Evolutionary conservation across 2,797 vertebrate genomes (phyloP), one percentile per base, ranked within the genome.

Genomic region (Acrocephalus scirpaceus): DNA sequence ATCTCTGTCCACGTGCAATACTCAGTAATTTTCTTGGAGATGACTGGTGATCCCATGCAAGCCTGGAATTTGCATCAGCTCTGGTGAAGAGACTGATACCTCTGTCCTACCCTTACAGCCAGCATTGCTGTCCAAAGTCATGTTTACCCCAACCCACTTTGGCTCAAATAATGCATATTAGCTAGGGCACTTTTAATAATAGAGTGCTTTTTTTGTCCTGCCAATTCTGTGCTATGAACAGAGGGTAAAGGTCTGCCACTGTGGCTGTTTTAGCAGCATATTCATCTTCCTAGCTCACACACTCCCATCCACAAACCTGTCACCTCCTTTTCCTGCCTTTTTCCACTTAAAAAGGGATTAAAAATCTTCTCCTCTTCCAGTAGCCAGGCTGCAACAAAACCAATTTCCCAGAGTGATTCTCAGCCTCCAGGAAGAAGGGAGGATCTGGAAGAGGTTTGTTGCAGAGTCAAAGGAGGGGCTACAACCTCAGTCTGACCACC

Each of bases 31-130:
- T 82, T 54, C 26, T 38, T 50, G 20, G 32, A 10, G 36, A 14
- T 30, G 29, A 69, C 3, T 15, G 12, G 16, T 4, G 19, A 60
- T 34, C 11, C 13, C 0, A 0, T n/a, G 16, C 9, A 81, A 87
- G 7, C 30, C 42, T 64, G 36, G 8, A 60, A 32, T 10, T 64
- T 48, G n/a, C 19, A 84, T 13, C 16, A 85, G 42, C 11, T 45
- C 7, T 18, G 66, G 27, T 22, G 3, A 64, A 72, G 21, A 9
- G 14, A 27, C 20, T 48, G 40, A 12, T 10, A 56, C 5, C 4
- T 4, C 16, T 17, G 6, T 50, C 51, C 9, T 9, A 7, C 6
- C 2, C 4, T 62, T 27, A 13, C 34, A 80, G 14, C 7, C 44
- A 66, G 13, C 25, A 69, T 15, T 71, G 44, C 16, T 76, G 32